Evolutionary conservation across 2,888 invertebrate genomes (phyloP).

Genomic region (Andrena fulva): DNA sequence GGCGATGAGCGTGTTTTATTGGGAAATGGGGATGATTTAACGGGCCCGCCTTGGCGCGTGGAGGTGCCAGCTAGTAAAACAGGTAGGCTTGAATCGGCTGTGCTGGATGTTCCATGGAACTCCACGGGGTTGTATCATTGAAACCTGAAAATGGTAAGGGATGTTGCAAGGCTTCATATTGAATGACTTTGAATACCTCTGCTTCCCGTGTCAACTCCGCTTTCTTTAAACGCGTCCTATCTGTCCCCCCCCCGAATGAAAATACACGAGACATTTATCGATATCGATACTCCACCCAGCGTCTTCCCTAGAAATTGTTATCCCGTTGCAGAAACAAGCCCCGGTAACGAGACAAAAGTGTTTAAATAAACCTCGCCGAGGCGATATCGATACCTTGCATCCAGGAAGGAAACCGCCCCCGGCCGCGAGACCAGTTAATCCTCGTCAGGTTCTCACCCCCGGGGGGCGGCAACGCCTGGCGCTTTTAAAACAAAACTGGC

Average conservation of each 20-base stretch:
- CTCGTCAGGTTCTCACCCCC: background rate
- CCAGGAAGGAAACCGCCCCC: conserved; percentile 8
- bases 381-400: too few relatives aligned
- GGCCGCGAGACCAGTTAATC: conserved; percentile 34
- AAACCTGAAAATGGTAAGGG: too few relatives aligned
- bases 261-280: too few relatives aligned
- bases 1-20: conserved; percentile 42
- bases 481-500: conserved; percentile 42
- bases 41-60: conserved; percentile 7
- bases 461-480: background rate
- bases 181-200: too few relatives aligned
- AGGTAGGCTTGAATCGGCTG: conserved; percentile 4
- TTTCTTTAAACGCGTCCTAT: too few relatives aligned
- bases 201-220: too few relatives aligned
- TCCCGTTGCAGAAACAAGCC: background rate
- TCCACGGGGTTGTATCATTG: too few relatives aligned
- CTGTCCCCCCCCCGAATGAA: too few relatives aligned
- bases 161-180: too few relatives aligned
- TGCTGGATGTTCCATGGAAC: too few relatives aligned
- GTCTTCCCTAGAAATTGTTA: background rate
- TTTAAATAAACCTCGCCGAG: conserved; percentile 3
- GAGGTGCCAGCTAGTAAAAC: conserved; percentile 8
- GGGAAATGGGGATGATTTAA: conserved; percentile 40
- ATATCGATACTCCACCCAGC: background rate
- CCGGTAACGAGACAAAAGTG: background rate